Evolutionary conservation across 2,797 vertebrate genomes (phyloP).

Genomic region (Molossus alvarezi): DNA sequence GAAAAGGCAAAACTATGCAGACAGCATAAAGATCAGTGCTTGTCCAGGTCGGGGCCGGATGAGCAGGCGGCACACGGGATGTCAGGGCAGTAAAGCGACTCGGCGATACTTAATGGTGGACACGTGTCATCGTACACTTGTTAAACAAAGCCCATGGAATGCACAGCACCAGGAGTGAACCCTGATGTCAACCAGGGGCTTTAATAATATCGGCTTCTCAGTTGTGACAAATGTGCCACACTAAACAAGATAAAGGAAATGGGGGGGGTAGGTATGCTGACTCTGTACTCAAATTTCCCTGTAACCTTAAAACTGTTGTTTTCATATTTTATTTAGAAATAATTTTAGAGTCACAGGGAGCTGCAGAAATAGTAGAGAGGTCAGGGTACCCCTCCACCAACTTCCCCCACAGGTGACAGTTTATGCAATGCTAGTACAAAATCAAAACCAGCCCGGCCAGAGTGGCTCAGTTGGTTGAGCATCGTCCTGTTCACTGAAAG

Average conservation of each 20-base stretch:
- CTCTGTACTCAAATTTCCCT: neutral
- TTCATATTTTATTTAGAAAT: neutral
- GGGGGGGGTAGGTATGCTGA: neutral
- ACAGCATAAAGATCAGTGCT: neutral
- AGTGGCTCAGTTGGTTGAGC: too few relatives aligned
- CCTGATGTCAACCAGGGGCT: neutral
- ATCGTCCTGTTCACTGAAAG: too few relatives aligned
- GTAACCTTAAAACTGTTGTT: neutral
- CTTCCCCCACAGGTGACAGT: neutral
- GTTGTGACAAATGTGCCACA: too few relatives aligned
- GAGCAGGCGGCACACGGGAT: neutral
- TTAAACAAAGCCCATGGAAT: neutral
- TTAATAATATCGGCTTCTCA: neutral
- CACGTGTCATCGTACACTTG: neutral
- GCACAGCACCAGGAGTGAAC: neutral
- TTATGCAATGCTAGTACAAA: too few relatives aligned
- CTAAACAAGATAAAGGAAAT: too few relatives aligned
- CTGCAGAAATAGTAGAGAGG: neutral
- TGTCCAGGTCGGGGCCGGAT: neutral
- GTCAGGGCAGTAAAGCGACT: neutral
- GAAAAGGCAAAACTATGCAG: too few relatives aligned
- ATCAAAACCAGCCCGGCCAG: neutral
- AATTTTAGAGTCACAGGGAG: neutral
- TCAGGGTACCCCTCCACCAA: too few relatives aligned
- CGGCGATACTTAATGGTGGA: neutral